These are phyloP conservation scores for Apoda limacodes DNA, from an alignment of 2,888 invertebrate species.

Conservation along the genomic window DNA sequence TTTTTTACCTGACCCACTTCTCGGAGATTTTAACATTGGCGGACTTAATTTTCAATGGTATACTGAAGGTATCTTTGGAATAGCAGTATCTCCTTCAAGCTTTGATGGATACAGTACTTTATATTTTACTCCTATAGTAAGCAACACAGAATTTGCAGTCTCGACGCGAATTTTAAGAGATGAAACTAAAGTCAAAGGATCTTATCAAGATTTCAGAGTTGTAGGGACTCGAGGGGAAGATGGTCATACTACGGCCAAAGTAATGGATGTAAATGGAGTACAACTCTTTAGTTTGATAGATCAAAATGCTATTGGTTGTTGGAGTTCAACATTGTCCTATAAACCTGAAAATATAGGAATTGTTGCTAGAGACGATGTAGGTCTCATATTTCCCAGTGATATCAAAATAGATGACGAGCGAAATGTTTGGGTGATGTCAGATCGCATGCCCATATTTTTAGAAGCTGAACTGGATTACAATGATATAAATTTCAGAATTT, in stretches of 20 bases:
- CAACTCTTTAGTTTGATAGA: slow-evolving; percentile 84
- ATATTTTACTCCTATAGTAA: slow-evolving; percentile 84
- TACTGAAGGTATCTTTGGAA: slow-evolving; percentile 84
- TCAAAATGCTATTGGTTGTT: slow-evolving; percentile 86
- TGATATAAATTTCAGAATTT: slow-evolving; percentile 83
- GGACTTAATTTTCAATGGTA: slow-evolving; percentile 89
- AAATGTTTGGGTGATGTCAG: slow-evolving; percentile 85
- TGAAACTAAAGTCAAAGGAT: slow-evolving; percentile 73
- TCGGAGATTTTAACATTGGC: slow-evolving; percentile 82
- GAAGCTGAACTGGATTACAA: slow-evolving; percentile 76
- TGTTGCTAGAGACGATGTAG: slow-evolving; percentile 80
- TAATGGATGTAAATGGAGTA: slow-evolving; percentile 80
- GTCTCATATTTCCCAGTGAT: slow-evolving; percentile 83
- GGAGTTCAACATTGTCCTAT: slow-evolving; percentile 78
- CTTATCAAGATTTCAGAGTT: slow-evolving; percentile 78
- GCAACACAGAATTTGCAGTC: slow-evolving; percentile 82
- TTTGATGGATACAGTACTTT: slow-evolving; percentile 77
- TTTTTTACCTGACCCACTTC: slow-evolving; percentile 84
- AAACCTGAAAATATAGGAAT: slow-evolving; percentile 75
- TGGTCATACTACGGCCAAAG: slow-evolving; percentile 78
- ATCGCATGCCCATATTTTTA: slow-evolving; percentile 84
- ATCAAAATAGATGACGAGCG: slow-evolving; percentile 79
- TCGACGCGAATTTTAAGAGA: slow-evolving; percentile 80
- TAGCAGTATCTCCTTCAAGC: slow-evolving; percentile 76
- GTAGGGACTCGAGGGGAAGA: slow-evolving; percentile 75